Percentiles rank a stretch among this genome's conserved stretches.
These are phyloP conservation scores for Phalanger gymnotis DNA, from an alignment of 2,797 vertebrate genomes.

Conservation along the genomic window DNA sequence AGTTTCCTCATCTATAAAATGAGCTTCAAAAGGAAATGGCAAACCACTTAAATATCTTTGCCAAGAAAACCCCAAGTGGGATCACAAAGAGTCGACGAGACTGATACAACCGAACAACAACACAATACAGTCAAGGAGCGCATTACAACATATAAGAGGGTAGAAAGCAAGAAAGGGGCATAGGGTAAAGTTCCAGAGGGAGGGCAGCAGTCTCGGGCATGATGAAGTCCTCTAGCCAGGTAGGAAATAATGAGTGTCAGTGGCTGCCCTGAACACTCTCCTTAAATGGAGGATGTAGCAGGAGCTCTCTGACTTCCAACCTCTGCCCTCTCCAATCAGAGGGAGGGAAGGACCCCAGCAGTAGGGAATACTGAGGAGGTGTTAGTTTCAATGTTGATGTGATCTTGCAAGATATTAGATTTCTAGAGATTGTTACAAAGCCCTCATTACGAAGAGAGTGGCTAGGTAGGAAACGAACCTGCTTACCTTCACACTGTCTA, in stretches of 20 bases:
- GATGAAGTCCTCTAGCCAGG: not conserved
- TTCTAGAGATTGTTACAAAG: not conserved
- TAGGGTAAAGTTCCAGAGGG: not conserved
- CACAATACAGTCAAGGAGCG: too few species aligned
- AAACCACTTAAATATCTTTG: too few species aligned
- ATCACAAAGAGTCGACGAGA: too few species aligned
- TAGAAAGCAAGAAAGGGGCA: not conserved
- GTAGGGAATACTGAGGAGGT: not conserved
- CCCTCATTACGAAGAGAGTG: not conserved
- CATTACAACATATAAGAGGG: not conserved
- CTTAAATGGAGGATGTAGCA: not conserved
- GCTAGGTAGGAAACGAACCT: not conserved
- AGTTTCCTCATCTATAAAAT: too few species aligned
- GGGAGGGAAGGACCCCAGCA: not conserved
- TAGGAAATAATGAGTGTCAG: not conserved
- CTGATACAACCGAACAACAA: too few species aligned
- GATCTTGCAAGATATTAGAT: not conserved
- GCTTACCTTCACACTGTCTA: not conserved
- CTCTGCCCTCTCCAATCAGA: not conserved
- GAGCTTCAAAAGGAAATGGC: too few species aligned
- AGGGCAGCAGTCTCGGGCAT: not conserved
- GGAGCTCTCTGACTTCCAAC: not conserved
- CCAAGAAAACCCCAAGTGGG: too few species aligned
- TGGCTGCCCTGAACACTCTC: not conserved
- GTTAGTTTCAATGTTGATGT: not conserved